These are phyloP conservation scores for Charadrius vociferus DNA, from an alignment of 2,113 vertebrate species.

Conservation along the genomic window DNA sequence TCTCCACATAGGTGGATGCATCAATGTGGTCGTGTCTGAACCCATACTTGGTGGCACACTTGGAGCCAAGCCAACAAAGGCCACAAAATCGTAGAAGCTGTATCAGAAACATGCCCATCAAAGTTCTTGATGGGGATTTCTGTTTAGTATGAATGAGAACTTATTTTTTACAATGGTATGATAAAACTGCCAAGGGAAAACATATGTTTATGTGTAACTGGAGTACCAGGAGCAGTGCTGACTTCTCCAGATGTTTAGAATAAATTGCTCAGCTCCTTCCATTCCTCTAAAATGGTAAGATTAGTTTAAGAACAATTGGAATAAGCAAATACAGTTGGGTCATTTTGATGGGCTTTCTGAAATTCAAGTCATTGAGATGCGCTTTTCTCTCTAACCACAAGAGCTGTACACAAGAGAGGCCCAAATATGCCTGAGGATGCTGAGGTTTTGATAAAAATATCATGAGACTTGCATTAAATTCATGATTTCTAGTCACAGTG, in stretches of 20 bases:
- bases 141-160: not conserved
- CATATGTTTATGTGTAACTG: not conserved
- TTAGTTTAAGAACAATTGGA: not conserved
- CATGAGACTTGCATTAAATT: not conserved
- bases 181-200: not conserved
- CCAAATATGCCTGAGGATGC: not conserved
- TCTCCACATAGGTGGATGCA: not conserved
- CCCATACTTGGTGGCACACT: not conserved
- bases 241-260: not conserved
- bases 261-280: not conserved
- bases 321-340: not conserved
- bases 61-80: not conserved
- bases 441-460: not conserved
- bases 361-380: not conserved
- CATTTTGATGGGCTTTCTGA: not conserved
- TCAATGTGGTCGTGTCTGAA: not conserved
- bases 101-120: not conserved
- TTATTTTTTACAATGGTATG: not conserved
- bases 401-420: not conserved
- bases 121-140: not conserved
- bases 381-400: not conserved
- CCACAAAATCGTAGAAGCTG: not conserved
- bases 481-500: not conserved
- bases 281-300: not conserved
- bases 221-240: not conserved